Conservation (phyloP, 2,113 vertebrate genomes). For the Melierax canorus region DNA sequence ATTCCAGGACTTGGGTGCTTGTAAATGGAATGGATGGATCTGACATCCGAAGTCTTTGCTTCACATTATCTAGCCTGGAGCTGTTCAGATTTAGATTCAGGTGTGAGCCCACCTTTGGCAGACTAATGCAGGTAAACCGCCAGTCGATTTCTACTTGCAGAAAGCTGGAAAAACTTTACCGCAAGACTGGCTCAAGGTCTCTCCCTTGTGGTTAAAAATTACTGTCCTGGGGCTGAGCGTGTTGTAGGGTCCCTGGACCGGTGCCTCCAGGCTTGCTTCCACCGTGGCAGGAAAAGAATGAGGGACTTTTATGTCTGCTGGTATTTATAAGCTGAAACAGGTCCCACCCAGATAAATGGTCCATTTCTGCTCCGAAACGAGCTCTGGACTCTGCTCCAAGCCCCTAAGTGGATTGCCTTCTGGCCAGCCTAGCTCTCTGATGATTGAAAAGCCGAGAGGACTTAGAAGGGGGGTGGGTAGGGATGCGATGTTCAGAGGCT, state of each 20-base stretch:
- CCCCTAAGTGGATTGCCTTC: constrained; percentile 63
- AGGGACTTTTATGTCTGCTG: background rate
- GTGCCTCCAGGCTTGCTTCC: background rate
- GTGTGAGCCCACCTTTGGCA: background rate
- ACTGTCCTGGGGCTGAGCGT: background rate
- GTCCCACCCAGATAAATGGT: constrained; percentile 21
- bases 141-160: background rate
- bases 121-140: background rate
- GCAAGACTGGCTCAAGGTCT: constrained; percentile 7
- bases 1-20: background rate
- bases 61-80: background rate
- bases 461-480: background rate
- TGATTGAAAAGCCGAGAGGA: background rate
- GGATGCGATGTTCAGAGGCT: constrained; percentile 40
- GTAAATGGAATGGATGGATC: background rate
- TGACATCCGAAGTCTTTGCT: background rate
- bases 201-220: constrained; percentile 44
- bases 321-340: background rate
- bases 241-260: background rate
- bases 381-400: constrained; percentile 11
- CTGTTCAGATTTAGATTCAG: background rate
- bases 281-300: background rate
- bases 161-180: background rate
- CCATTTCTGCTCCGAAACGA: background rate
- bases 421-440: background rate